phyloP scores from a whole-genome alignment of 2,113 vertebrate genomes.

The Cyprichromis sp. region DNA sequence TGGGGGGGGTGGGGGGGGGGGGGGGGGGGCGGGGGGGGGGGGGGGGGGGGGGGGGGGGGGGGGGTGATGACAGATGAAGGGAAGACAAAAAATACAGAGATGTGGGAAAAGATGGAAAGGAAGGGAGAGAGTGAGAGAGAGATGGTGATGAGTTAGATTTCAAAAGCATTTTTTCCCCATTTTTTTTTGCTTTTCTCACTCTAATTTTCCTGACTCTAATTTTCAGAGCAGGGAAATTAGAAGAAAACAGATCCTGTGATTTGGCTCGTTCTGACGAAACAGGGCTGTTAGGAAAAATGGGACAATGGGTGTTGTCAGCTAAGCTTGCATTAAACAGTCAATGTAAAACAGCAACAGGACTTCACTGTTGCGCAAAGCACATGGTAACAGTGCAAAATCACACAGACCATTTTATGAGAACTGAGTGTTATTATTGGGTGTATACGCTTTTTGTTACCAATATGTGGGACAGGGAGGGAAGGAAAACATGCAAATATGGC shows the following conservation, averaged over 20 bases:
- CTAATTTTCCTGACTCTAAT: neutral
- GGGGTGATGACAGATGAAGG: neutral
- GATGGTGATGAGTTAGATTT: neutral
- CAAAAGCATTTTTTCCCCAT: rapidly evolving
- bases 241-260: neutral
- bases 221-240: neutral
- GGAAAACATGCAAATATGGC: neutral
- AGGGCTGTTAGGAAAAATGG: neutral
- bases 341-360: constrained; percentile 14
- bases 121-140: neutral
- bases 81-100: neutral
- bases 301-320: constrained; percentile 29
- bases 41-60: neutral
- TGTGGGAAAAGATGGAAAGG: neutral
- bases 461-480: neutral
- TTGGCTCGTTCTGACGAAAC: neutral
- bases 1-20: neutral
- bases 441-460: neutral
- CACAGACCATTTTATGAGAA: constrained; percentile 11
- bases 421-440: constrained; percentile 12
- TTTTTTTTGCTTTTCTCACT: neutral
- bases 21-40: neutral
- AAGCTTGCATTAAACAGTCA: neutral
- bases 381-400: neutral
- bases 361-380: constrained; percentile 5